Evolutionary conservation across 2,797 vertebrate genomes (phyloP).

Genomic region (Malacoraja senta): DNA sequence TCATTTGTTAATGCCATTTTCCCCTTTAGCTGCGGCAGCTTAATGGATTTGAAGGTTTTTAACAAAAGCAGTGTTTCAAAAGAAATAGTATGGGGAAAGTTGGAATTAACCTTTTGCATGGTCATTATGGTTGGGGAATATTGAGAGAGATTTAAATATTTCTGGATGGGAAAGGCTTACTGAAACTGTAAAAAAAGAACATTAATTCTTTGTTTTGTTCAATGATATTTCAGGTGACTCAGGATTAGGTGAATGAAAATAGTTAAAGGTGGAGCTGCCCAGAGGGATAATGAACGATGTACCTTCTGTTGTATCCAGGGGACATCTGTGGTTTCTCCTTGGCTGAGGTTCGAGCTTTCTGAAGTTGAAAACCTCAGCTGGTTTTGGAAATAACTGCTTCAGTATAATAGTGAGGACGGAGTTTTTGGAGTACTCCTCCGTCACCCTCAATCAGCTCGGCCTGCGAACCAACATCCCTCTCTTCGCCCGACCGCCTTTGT

Average conservation of each 20-base stretch:
- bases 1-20: not conserved
- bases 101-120: slow-evolving; percentile 1
- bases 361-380: not conserved
- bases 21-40: not conserved
- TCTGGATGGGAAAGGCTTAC: slow-evolving; percentile 12
- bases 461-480: too few species aligned
- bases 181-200: not conserved
- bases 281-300: not conserved
- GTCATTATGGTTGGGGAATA: not conserved
- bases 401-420: not conserved
- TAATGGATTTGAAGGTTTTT: slow-evolving; percentile 3
- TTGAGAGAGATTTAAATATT: not conserved
- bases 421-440: not conserved
- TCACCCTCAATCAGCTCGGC: too few species aligned
- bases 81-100: not conserved
- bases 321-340: not conserved
- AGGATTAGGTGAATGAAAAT: not conserved
- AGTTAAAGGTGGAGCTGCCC: not conserved
- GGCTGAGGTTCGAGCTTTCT: not conserved
- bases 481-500: too few species aligned
- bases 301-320: not conserved
- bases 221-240: not conserved
- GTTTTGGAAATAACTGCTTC: not conserved
- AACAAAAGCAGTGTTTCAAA: not conserved
- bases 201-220: not conserved